Base-by-base conservation (phyloP, 1,140 invertebrate genomes). In the Varroa destructor region DNA sequence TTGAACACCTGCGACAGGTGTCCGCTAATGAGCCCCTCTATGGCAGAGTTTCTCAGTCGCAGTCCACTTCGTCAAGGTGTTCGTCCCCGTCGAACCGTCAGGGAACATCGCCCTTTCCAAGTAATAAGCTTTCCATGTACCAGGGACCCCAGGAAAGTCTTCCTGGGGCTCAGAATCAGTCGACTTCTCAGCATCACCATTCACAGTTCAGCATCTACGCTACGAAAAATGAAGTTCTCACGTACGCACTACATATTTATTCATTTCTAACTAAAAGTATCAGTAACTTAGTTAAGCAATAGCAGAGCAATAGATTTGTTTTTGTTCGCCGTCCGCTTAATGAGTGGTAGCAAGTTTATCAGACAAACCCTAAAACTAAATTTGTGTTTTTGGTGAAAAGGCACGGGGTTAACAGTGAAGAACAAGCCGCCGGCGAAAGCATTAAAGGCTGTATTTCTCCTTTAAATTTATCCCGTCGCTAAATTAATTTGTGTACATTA, bases 161-260 rank as follows among this genome's bases (percentile, higher is more conserved):
- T 8, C 46, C 46, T 3, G 4, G 3, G 3, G 46, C 8, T 67
- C 61, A 67, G 61, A 12, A 67, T 37, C 61, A 67, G 37, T 67
- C 40, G 14, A 51, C 46, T 3, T 51, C 46, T 46, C 12, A 14
- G 10, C 61, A 67, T 46, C 61, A 67, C 61, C 61, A 40, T 12
- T 67, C 61, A 12, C 61, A 67, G 36, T 67, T 67, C 61, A 67
- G 61, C 46, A 67, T 67, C 40, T 67, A 67, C 61, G 61, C 61
- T 1, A 67, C 61, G 40, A 67, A 67, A 46, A 67, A 67, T 46
- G 61, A 67, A 67, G 61, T 67, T 67, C 61, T 67, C 37, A 67
- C 61, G 61, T 67, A 8, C 40, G 61, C 40, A 14, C 10, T 40
- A 51, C 46, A 51, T 8, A 51, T 5, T 51, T 51, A 25, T 25